These are phyloP conservation scores for Oriolus oriolus DNA, from an alignment of 2,113 vertebrate genomes.

Conservation along the genomic window DNA sequence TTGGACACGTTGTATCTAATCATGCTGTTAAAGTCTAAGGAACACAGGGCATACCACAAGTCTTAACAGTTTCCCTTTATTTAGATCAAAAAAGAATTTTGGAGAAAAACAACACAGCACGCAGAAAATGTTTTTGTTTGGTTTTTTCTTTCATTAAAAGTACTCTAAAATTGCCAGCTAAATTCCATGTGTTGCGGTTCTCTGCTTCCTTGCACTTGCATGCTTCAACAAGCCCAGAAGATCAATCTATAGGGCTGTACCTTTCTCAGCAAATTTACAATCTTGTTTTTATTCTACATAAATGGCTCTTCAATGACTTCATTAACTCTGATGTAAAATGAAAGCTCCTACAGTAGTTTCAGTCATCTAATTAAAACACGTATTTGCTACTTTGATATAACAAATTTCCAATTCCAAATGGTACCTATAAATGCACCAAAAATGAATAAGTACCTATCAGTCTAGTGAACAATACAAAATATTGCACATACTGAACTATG, in stretches of 20 bases:
- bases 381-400: not conserved
- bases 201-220: not conserved
- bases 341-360: not conserved
- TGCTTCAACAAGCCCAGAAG: not conserved
- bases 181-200: not conserved
- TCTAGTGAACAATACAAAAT: not conserved
- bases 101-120: not conserved
- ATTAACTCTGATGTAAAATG: not conserved
- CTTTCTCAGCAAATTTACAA: not conserved
- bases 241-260: not conserved
- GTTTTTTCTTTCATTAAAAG: not conserved
- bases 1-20: not conserved
- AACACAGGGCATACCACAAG: not conserved
- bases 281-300: not conserved
- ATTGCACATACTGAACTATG: not conserved
- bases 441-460: not conserved
- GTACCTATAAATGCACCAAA: fast-evolving
- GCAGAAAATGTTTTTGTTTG: not conserved
- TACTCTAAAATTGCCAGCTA: not conserved
- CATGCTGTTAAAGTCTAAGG: not conserved
- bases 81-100: not conserved
- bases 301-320: not conserved
- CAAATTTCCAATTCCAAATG: not conserved
- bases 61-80: not conserved
- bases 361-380: not conserved